A percentile compares a stretch with the other conserved stretches of the same genome.
Conservation (phyloP, 2,888 invertebrate genomes). For the Pachydiplax longipennis region DNA sequence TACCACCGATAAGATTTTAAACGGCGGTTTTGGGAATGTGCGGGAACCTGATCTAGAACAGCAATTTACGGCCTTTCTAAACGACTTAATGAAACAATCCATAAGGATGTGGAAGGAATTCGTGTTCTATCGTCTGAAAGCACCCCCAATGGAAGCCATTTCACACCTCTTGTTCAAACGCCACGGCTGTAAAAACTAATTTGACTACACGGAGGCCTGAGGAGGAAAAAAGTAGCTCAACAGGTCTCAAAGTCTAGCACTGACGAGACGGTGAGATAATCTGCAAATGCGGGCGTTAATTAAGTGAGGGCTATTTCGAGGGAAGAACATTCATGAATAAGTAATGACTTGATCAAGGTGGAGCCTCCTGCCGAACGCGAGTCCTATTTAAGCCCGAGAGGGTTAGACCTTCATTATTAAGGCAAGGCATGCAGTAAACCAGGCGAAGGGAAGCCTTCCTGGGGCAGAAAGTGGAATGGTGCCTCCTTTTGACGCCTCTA, state of each 20-base stretch:
- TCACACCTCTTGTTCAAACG: not conserved
- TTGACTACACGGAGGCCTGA: not conserved
- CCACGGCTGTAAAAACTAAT: not conserved
- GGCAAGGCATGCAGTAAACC: conserved; percentile 7
- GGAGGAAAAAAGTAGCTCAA: not conserved
- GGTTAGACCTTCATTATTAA: conserved; percentile 19
- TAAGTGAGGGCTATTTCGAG: not conserved
- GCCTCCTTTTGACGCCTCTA: not conserved
- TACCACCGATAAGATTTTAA: not conserved
- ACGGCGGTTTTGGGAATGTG: not conserved
- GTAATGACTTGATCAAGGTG: conserved; percentile 13
- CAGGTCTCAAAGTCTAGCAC: not conserved
- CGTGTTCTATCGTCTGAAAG: not conserved
- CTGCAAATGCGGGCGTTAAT: not conserved
- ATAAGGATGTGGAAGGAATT: not conserved
- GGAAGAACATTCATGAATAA: conserved; percentile 33
- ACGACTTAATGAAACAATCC: not conserved
- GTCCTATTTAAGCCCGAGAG: conserved; percentile 7
- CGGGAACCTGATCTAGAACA: not conserved
- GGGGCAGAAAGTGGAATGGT: conserved; percentile 3
- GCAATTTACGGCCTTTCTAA: not conserved
- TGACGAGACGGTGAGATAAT: not conserved
- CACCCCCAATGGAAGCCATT: not conserved
- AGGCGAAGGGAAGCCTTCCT: not conserved
- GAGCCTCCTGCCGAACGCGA: not conserved